These are phyloP conservation scores for Brienomyrus brachyistius DNA, from an alignment of 2,113 vertebrate genomes.

Conservation along the genomic window DNA sequence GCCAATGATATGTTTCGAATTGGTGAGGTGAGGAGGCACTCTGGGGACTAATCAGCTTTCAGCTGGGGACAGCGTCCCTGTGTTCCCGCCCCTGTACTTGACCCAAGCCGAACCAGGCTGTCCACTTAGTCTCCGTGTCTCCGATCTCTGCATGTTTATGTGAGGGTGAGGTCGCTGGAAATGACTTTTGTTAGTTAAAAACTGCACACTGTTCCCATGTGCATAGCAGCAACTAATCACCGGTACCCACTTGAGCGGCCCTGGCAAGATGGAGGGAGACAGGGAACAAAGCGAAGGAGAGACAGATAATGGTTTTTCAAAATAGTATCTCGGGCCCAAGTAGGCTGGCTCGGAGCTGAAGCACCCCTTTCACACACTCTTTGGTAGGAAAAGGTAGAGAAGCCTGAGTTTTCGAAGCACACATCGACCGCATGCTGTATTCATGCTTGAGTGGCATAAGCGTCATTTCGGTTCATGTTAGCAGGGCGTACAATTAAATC, in stretches of 20 bases:
- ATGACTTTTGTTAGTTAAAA: background rate
- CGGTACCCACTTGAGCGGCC: background rate
- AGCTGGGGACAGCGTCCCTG: background rate
- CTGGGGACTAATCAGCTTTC: background rate
- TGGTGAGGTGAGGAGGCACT: background rate
- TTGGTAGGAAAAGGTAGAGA: background rate
- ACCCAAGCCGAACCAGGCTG: background rate
- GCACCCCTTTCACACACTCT: background rate
- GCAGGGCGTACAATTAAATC: background rate
- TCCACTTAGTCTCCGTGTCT: background rate
- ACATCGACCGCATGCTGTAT: background rate
- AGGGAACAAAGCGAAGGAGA: background rate
- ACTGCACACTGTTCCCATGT: background rate
- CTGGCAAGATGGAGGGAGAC: background rate
- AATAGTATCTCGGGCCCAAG: background rate
- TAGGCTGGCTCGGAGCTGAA: background rate
- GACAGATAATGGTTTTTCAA: constrained; percentile 13
- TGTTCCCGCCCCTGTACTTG: background rate
- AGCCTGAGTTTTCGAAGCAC: background rate
- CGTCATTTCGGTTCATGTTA: background rate
- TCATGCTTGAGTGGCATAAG: background rate
- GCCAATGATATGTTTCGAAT: background rate
- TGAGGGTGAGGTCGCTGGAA: background rate
- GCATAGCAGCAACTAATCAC: background rate
- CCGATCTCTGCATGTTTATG: background rate